Evolutionary conservation across 2,797 vertebrate genomes (phyloP).

Genomic region (Myripristis murdjan): DNA sequence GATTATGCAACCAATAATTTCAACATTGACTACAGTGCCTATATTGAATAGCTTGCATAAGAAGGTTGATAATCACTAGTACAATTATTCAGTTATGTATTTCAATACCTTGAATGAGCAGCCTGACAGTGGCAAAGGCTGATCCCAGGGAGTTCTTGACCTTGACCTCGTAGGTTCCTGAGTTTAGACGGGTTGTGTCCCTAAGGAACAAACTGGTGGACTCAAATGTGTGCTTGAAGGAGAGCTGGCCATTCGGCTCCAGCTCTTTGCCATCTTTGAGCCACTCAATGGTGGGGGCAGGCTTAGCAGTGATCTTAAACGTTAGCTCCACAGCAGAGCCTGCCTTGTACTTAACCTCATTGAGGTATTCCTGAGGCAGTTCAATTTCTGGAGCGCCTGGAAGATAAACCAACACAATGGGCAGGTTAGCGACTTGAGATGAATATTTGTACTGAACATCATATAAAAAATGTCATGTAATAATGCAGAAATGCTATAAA

Average conservation of each 20-base stretch:
- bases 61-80: neutral
- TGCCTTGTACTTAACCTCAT: constrained; percentile 93
- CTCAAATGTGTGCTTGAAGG: constrained; percentile 92
- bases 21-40: constrained; percentile 12
- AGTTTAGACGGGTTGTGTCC: constrained; percentile 93
- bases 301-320: constrained; percentile 96
- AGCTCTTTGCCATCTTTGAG: constrained; percentile 94
- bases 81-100: constrained; percentile 2
- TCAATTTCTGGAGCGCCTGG: constrained; percentile 96
- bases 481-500: neutral
- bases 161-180: constrained; percentile 94
- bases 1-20: neutral
- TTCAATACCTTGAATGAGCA: constrained; percentile 94
- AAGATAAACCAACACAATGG: constrained; percentile 44
- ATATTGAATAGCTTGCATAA: neutral
- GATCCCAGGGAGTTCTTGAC: constrained; percentile 97
- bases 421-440: neutral
- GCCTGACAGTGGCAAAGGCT: constrained; percentile 89
- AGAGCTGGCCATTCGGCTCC: constrained; percentile 86
- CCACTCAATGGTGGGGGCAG: constrained; percentile 96
- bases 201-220: constrained; percentile 91
- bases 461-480: no score
- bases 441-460: neutral
- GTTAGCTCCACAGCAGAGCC: constrained; percentile 91
- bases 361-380: constrained; percentile 93